Evolutionary conservation across 1,140 invertebrate genomes (phyloP).

Genomic region (Anoplophora glabripennis): DNA sequence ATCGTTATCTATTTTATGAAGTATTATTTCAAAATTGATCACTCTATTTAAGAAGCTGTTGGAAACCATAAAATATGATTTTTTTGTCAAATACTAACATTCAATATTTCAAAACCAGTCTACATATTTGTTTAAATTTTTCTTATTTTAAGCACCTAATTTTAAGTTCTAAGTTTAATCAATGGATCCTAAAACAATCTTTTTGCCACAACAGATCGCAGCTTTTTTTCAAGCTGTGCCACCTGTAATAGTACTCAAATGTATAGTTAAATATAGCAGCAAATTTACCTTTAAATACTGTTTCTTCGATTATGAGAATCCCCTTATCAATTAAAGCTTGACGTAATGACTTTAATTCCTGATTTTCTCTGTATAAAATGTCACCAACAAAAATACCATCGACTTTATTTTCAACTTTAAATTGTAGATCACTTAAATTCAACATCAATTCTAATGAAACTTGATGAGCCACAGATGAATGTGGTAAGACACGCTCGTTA

Average conservation of each 20-base stretch:
- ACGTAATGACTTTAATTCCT: conserved; percentile 13
- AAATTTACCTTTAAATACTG: conserved; percentile 25
- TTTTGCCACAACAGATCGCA: too few species aligned
- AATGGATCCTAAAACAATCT: too few species aligned
- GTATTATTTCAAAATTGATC: too few species aligned
- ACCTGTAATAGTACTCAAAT: conserved; percentile 6
- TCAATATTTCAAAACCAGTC: too few species aligned
- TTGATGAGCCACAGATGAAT: conserved; percentile 2
- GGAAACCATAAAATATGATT: too few species aligned
- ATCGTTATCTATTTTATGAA: too few species aligned
- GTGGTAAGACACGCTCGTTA: conserved; percentile 10
- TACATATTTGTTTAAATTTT: too few species aligned
- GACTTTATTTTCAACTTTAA: conserved; percentile 12
- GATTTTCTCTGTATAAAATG: conserved; percentile 19
- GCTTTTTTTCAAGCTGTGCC: neutral
- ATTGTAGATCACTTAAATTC: conserved; percentile 7
- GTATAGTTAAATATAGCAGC: conserved; percentile 2
- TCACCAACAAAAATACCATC: conserved; percentile 29
- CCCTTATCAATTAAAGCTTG: conserved; percentile 19
- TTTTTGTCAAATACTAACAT: too few species aligned
- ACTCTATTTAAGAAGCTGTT: too few species aligned
- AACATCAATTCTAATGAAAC: conserved; percentile 16
- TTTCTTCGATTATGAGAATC: conserved; percentile 17
- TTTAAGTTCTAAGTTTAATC: too few species aligned
- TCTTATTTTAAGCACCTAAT: too few species aligned